These are phyloP conservation scores for Peucedramus taeniatus DNA, from an alignment of 2,113 vertebrate species.

Conservation along the genomic window DNA sequence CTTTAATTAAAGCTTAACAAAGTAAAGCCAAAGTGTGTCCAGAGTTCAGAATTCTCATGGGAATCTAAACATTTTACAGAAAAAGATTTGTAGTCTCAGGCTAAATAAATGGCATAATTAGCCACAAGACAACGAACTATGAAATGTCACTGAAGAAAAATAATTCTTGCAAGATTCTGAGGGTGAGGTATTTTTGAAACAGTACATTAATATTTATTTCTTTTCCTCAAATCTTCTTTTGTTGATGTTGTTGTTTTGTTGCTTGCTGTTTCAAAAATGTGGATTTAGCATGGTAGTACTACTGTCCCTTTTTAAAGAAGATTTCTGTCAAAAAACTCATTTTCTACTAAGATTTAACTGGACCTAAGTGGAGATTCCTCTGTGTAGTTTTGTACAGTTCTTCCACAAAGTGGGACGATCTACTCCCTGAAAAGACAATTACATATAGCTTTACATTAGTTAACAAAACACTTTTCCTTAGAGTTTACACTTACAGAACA, in stretches of 20 bases:
- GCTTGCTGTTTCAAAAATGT: neutral
- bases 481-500: neutral
- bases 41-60: neutral
- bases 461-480: neutral
- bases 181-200: neutral
- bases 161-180: neutral
- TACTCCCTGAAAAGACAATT: neutral
- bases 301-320: neutral
- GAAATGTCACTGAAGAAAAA: neutral
- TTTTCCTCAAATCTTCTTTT: neutral
- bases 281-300: neutral
- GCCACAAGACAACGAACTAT: neutral
- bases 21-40: neutral
- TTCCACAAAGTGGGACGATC: neutral
- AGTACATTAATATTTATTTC: neutral
- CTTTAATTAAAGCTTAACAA: neutral
- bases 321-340: neutral
- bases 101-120: neutral
- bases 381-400: neutral
- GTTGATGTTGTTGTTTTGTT: neutral
- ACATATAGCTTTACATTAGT: neutral
- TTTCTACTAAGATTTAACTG: neutral
- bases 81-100: neutral
- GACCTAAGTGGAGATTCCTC: neutral
- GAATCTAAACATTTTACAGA: neutral